Evolutionary conservation across 2,797 vertebrate species (phyloP).

Genomic region (Phoebastria nigripes): DNA sequence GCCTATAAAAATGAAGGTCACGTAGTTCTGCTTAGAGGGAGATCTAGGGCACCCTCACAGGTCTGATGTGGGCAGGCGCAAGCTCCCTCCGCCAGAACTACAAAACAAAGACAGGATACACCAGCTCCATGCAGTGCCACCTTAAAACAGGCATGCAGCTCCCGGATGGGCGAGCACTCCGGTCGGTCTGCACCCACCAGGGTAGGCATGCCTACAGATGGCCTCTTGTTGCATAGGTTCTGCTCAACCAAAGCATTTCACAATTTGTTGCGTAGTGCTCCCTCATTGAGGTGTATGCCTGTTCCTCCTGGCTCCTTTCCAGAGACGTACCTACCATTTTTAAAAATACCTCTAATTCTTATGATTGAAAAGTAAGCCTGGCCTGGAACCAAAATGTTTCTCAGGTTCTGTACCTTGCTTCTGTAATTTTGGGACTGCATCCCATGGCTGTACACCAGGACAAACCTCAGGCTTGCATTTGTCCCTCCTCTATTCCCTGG

Average conservation of each 20-base stretch:
- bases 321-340: background rate
- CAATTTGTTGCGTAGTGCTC: background rate
- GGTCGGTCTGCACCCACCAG: fast-evolving
- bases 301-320: background rate
- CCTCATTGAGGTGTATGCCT: background rate
- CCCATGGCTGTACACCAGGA: background rate
- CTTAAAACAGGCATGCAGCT: no score
- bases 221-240: background rate
- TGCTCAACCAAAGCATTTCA: background rate
- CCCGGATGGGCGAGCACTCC: fast-evolving
- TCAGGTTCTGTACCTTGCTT: background rate
- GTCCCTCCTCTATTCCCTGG: background rate
- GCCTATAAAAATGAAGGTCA: background rate
- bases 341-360: background rate
- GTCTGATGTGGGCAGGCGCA: background rate
- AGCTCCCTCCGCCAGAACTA: background rate
- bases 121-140: no score
- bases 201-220: background rate
- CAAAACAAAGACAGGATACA: background rate
- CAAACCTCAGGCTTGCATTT: background rate
- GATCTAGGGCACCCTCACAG: background rate
- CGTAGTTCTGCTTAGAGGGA: background rate
- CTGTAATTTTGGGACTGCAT: background rate
- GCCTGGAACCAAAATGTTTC: background rate
- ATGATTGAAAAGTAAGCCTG: background rate